Conservation (phyloP, 1,140 invertebrate genomes). For the Pogonognathellus flavescens region DNA sequence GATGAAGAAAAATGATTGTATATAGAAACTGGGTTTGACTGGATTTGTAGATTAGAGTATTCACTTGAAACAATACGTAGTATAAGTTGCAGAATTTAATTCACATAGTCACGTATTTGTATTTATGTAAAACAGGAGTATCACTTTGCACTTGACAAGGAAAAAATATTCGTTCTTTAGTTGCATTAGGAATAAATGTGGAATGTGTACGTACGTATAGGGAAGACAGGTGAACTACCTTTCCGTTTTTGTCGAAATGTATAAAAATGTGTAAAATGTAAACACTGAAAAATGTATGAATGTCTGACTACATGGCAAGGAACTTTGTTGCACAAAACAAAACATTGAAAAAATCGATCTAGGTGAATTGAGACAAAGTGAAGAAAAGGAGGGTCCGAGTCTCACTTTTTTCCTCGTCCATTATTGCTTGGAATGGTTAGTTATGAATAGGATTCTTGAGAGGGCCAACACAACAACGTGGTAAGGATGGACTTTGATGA, state of each 20-base stretch:
- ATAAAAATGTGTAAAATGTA: conserved; percentile 34
- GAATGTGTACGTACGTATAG: too few relatives aligned
- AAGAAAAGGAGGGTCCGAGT: conserved; percentile 27
- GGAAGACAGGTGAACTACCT: too few relatives aligned
- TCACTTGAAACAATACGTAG: background rate
- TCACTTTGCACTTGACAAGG: conserved; percentile 26
- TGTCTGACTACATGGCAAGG: conserved; percentile 35
- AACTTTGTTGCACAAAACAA: conserved; percentile 44
- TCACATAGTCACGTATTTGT: background rate
- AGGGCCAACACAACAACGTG: conserved; percentile 9
- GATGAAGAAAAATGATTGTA: conserved; percentile 21
- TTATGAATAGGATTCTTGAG: conserved; percentile 47
- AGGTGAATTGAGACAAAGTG: conserved; percentile 33
- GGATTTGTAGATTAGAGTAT: background rate
- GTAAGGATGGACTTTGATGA: conserved; percentile 33
- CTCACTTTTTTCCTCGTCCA: conserved; percentile 50
- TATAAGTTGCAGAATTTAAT: background rate
- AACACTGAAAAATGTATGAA: conserved; percentile 43
- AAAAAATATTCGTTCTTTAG: background rate
- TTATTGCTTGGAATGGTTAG: background rate
- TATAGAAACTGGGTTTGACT: background rate
- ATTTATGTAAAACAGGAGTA: background rate
- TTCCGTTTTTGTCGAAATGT: conserved; percentile 22
- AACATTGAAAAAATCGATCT: conserved; percentile 24
- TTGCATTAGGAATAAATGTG: background rate